Evolutionary conservation across 2,797 vertebrate genomes (phyloP), one percentile per base, ranked within the genome.

Genomic region (Acrossocheilus fasciatus): DNA sequence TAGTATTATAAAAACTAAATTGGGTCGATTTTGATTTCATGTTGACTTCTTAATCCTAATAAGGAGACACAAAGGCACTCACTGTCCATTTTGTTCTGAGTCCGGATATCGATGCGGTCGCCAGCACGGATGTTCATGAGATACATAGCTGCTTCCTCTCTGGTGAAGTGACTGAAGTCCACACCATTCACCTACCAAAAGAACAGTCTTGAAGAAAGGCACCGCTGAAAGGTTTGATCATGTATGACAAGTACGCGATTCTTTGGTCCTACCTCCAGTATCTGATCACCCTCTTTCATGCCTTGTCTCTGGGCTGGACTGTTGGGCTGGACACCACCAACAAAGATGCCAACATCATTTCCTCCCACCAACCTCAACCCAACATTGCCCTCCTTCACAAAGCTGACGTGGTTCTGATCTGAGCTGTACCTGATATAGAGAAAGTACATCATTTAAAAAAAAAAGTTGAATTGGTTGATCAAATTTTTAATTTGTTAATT

Each of bases 261-360:
- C 11, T 64, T 23, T 43, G 20, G 30, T 81, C 79, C 87, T 92
- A 99, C 98, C 97, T 98, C 95, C 88, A 99, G 93, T 88, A 99
- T 98, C 94, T 99, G 97, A 87, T 99, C 98, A 0, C 98, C 98
- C 86, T 98, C 97, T 78, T 70, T 94, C 93, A 99, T 92, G 0
- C 97, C 98, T 90, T 97, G 94, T 8, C 85, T 89, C 0, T 96
- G 96, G 0, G 98, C 98, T 0, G 96, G 96, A 92, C 98, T 99
- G 87, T 96, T 97, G 0, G 96, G 96, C 89, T 99, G 98, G 88
- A 99, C 96, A 0, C 96, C 95, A 0, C 98, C 96, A 10, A 99
- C 97, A 4, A 99, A 99, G 93, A 99, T 99, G 52, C 98, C 98
- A 0, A 98, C 96, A 0, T 99, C 97, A 0, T 99, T 99, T 41